phyloP scores from a whole-genome alignment of 1,140 invertebrate species.

The Arctopsyche grandis region DNA sequence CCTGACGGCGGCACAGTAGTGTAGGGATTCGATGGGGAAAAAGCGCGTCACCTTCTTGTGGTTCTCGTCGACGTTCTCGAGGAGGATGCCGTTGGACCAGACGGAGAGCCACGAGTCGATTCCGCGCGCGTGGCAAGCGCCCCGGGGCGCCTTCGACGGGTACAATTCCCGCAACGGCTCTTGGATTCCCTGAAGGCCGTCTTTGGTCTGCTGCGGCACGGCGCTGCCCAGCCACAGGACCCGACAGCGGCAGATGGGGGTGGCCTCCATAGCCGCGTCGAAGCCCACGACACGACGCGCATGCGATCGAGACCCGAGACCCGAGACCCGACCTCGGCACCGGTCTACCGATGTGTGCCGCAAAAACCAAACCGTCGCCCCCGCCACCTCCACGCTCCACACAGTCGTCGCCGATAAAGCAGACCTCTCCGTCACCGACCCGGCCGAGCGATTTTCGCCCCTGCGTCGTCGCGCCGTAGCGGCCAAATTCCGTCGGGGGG shows the following conservation, averaged over 20 bases:
- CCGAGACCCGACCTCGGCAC: slow-evolving; percentile 48
- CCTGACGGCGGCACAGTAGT: slow-evolving; percentile 97
- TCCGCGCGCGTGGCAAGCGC: slow-evolving; percentile 84
- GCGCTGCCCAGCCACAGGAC: slow-evolving; percentile 98
- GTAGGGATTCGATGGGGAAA: slow-evolving; percentile 96
- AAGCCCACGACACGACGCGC: neutral
- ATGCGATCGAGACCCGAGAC: no score
- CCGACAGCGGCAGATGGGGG: slow-evolving; percentile 93
- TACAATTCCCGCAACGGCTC: slow-evolving; percentile 97
- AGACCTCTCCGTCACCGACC: slow-evolving; percentile 18
- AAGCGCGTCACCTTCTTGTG: slow-evolving; percentile 94
- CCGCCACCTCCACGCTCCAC: slow-evolving; percentile 15
- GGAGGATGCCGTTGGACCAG: slow-evolving; percentile 94
- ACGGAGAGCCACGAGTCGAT: slow-evolving; percentile 98
- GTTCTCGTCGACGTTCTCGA: slow-evolving; percentile 97
- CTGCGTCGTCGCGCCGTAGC: neutral
- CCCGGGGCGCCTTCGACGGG: slow-evolving; percentile 75
- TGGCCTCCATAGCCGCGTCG: slow-evolving; percentile 71
- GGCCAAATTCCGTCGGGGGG: neutral
- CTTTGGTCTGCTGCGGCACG: slow-evolving; percentile 97
- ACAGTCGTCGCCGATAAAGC: slow-evolving; percentile 44
- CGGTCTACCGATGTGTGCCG: slow-evolving; percentile 47
- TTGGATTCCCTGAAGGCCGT: slow-evolving; percentile 97
- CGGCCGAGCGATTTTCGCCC: neutral
- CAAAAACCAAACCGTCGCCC: slow-evolving; percentile 31